A percentile compares a stretch with the other conserved stretches of the same genome.
Evolutionary conservation across 2,797 vertebrate genomes (phyloP).

Genomic region (Capromys pilorides): DNA sequence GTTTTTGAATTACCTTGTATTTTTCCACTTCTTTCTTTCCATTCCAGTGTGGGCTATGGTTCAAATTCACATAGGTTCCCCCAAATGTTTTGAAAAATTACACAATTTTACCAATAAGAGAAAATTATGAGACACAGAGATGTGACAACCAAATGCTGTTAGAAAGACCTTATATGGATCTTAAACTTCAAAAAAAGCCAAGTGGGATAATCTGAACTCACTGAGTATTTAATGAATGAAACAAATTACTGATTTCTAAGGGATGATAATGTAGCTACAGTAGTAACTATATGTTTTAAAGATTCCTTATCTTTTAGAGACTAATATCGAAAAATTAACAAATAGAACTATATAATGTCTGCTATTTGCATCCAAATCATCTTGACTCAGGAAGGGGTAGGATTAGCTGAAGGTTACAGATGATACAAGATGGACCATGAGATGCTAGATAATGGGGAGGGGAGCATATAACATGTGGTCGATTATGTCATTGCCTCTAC

Average conservation of each 20-base stretch:
- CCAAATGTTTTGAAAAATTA: constrained; percentile 43
- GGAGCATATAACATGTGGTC: neutral
- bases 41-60: neutral
- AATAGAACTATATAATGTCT: constrained; percentile 12
- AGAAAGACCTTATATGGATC: constrained; percentile 7
- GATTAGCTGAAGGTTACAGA: neutral
- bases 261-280: neutral
- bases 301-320: constrained; percentile 25
- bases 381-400: neutral
- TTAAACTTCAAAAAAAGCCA: constrained; percentile 34
- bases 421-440: neutral
- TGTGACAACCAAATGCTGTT: constrained; percentile 11
- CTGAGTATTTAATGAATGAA: constrained; percentile 5
- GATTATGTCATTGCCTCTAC: constrained; percentile 3
- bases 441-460: neutral
- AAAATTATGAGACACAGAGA: constrained; percentile 24
- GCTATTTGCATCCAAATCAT: constrained; percentile 38
- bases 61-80: constrained; percentile 14
- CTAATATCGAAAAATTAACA: constrained; percentile 15
- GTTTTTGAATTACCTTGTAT: neutral
- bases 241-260: constrained; percentile 34
- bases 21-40: constrained; percentile 12
- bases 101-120: constrained; percentile 26
- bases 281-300: constrained; percentile 18
- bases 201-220: constrained; percentile 25